Conservation (phyloP, 1,140 invertebrate species). For the Galendromus occidentalis region DNA sequence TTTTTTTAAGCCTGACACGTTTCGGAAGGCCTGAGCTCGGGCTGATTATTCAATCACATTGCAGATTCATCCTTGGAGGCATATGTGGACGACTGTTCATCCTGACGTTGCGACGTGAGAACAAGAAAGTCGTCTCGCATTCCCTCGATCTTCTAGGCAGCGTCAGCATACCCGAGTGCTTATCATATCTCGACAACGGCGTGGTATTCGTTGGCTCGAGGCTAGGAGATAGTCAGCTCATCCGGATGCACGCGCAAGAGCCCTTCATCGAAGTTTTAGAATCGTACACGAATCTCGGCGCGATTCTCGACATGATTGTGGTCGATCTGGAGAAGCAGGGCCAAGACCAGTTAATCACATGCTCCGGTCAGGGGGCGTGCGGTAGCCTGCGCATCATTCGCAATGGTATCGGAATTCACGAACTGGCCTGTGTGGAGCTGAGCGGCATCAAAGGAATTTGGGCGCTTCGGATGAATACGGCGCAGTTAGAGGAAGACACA, state of each 20-base stretch:
- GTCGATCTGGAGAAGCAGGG: conserved; percentile 71
- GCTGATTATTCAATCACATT: not conserved
- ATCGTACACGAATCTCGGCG: conserved; percentile 86
- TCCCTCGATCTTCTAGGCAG: conserved; percentile 75
- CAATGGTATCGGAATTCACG: conserved; percentile 92
- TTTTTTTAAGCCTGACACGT: not conserved
- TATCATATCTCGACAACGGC: conserved; percentile 97
- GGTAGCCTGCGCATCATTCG: conserved; percentile 88
- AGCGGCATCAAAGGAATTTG: conserved; percentile 93
- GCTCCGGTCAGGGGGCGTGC: conserved; percentile 90
- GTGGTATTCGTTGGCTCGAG: conserved; percentile 92
- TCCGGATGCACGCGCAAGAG: conserved; percentile 63
- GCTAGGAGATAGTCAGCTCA: conserved; percentile 84
- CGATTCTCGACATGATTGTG: conserved; percentile 92
- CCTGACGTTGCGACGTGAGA: conserved; percentile 73
- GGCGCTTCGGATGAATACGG: conserved; percentile 47
- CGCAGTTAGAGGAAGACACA: not conserved
- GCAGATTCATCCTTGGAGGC: conserved; percentile 75
- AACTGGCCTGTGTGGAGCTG: conserved; percentile 89
- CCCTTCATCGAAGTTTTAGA: conserved; percentile 90
- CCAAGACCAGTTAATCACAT: conserved; percentile 92
- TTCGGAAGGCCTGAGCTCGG: not conserved
- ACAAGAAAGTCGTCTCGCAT: conserved; percentile 63
- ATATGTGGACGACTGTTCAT: conserved; percentile 87
- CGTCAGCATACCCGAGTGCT: conserved; percentile 83